Base-by-base conservation (phyloP, 2,888 invertebrate species). In the Melolontha melolontha region DNA sequence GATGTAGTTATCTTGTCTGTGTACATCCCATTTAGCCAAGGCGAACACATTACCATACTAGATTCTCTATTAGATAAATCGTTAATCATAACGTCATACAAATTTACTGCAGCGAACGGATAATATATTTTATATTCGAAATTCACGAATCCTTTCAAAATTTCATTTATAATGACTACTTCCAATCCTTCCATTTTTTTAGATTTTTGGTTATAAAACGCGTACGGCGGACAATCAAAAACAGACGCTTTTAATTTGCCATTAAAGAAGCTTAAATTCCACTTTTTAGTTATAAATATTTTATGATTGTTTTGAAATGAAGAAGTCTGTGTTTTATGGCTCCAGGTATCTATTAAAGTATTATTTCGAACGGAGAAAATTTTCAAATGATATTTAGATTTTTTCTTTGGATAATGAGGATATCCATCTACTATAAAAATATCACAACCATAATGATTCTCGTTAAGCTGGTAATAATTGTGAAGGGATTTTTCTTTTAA, bases 91-190 rank as follows among this genome's bases (percentile, higher is more conserved):
- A 14, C 34, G 6, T 47, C 34, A 16, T 62, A 62, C 44, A 62
- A 14, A n/a, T 62, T 8, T 16, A 16, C 14, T 2, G 29, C 14
- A 47, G 12, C 11, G 34, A 14, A 34, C 16, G 49, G 6, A 11
- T 47, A n/a, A 42, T 62, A 62, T 34, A 44, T 29, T 16, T 62
- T 47, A 62, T 62, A 62, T 34, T 62, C 34, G 29, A 62, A 10
- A 34, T 29, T 34, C 1, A 1, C 14, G 27, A 11, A 14, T 1
- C 34, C 14, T 14, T 62, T 47, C 14, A 62, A 34, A 29, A 47
- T 11, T 47, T 62, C 59, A 14, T 14, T 10, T 34, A 62, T 10
- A 16, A 62, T 62, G 8, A 34, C 39, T 12, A 22, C 39, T 47
- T 62, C 59, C 14, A 62, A 34, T 29, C 59, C 59, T 34, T 62